Conservation (phyloP, 2,113 vertebrate species). For the Barnardius zonarius region DNA sequence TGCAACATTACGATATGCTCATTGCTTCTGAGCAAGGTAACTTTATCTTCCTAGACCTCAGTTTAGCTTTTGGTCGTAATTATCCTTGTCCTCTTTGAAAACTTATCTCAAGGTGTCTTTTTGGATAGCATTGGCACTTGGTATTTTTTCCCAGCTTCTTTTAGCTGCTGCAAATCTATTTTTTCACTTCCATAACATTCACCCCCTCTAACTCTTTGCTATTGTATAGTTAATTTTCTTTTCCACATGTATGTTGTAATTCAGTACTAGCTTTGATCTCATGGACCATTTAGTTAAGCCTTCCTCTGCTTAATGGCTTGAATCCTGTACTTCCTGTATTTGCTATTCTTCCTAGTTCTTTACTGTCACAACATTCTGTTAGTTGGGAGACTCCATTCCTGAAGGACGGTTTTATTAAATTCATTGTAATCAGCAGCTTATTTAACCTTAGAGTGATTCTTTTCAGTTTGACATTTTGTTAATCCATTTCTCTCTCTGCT, state of each 20-base stretch:
- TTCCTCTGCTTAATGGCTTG: constrained; percentile 3
- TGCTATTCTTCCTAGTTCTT: background rate
- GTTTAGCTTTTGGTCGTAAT: background rate
- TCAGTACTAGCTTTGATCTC: constrained; percentile 36
- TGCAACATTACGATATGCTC: background rate
- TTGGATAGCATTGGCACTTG: background rate
- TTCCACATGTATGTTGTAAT: background rate
- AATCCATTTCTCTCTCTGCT: background rate
- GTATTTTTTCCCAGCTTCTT: background rate
- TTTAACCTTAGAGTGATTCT: background rate
- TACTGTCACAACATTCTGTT: background rate
- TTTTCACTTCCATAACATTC: background rate
- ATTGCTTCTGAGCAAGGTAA: background rate
- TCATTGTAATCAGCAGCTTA: background rate
- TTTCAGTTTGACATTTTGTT: background rate
- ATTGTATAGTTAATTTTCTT: background rate
- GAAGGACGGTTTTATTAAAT: background rate
- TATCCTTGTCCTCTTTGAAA: background rate
- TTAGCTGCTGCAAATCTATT: background rate
- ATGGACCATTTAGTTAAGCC: background rate
- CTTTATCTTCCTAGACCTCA: background rate
- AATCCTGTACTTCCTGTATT: background rate
- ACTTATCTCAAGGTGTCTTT: background rate
- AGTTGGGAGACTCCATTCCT: background rate
- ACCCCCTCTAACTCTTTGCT: background rate